Evolutionary conservation across 2,888 invertebrate species (phyloP).

Genomic region (Epinotia brunnichana): DNA sequence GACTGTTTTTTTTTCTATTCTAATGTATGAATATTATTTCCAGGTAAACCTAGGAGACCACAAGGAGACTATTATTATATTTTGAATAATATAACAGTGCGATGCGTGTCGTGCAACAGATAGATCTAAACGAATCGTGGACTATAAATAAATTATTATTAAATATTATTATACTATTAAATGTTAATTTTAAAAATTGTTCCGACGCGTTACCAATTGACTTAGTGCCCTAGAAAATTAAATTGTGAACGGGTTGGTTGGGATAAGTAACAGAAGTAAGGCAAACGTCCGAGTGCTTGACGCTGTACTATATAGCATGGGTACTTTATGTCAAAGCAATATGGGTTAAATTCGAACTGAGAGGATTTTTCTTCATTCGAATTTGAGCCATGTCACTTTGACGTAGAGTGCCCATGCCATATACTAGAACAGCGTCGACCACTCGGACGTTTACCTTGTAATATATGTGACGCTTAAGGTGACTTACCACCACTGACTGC

Average conservation of each 20-base stretch:
- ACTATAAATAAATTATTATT: conserved; percentile 45
- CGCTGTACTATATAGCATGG: too few relatives aligned
- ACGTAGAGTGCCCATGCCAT: too few relatives aligned
- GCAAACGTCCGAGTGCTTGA: too few relatives aligned
- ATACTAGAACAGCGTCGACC: too few relatives aligned
- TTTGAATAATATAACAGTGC: conserved; percentile 41
- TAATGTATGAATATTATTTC: not conserved
- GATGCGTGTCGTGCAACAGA: conserved; percentile 31
- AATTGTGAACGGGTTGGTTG: conserved; percentile 17
- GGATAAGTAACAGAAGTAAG: not conserved
- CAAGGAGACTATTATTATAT: conserved; percentile 44
- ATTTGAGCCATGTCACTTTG: too few relatives aligned
- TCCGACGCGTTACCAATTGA: conserved; percentile 39
- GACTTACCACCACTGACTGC: not conserved
- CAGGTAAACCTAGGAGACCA: conserved; percentile 36
- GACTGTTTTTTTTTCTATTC: not conserved
- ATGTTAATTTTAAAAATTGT: conserved; percentile 42
- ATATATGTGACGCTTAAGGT: not conserved
- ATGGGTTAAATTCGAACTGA: too few relatives aligned
- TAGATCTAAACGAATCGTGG: conserved; percentile 46
- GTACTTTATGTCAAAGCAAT: too few relatives aligned
- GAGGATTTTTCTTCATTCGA: too few relatives aligned
- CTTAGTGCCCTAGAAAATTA: conserved; percentile 33
- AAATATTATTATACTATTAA: conserved; percentile 44
- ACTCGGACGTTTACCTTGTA: too few relatives aligned